Evolutionary conservation across 2,797 vertebrate genomes (phyloP).

Genomic region (Varecia variegata): DNA sequence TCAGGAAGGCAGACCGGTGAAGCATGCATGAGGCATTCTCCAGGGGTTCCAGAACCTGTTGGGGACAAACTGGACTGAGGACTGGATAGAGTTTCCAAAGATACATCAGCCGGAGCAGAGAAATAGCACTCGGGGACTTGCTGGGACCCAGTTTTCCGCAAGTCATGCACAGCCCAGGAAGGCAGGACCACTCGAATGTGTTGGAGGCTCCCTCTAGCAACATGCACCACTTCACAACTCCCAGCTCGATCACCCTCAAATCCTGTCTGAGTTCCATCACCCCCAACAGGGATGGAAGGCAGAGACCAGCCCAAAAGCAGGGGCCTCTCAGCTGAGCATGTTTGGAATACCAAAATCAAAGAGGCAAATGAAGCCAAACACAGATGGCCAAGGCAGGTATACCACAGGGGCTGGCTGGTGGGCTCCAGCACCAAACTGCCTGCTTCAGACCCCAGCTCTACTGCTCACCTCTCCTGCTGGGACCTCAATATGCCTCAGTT

Average conservation of each 20-base stretch:
- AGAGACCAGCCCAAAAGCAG: not conserved
- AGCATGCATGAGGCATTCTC: not conserved
- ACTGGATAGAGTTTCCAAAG: not conserved
- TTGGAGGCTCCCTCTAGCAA: not conserved
- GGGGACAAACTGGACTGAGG: not conserved
- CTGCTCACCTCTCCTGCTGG: not conserved
- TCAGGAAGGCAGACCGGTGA: not conserved
- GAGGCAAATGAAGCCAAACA: not conserved
- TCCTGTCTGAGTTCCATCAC: not conserved
- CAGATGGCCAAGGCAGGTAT: not conserved
- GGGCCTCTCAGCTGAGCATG: not conserved
- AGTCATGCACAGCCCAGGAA: not conserved
- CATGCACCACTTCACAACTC: not conserved
- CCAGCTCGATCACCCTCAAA: not conserved
- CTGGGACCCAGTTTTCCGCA: not conserved
- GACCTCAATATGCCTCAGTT: not conserved
- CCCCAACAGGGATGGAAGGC: not conserved
- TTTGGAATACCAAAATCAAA: not conserved
- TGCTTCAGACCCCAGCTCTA: not conserved
- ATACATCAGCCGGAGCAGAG: not conserved
- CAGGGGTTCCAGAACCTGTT: not conserved
- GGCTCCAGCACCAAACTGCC: too few relatives aligned
- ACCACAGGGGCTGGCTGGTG: accelerated
- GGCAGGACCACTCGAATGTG: too few relatives aligned
- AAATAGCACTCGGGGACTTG: not conserved